Base-by-base conservation (phyloP, 1,140 invertebrate species). In the Elysia chlorotica region DNA sequence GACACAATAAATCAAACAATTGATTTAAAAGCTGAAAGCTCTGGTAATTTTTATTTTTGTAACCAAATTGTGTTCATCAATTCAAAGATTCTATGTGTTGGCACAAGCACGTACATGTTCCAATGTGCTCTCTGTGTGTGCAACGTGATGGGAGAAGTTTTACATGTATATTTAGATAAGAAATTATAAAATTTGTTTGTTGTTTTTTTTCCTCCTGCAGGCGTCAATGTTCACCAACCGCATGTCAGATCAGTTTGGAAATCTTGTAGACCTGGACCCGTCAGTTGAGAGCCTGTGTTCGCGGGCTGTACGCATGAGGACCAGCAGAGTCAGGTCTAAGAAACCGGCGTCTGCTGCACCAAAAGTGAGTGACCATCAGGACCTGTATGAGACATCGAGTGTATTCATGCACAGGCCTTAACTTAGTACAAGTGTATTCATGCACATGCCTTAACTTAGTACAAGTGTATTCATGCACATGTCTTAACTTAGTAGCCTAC, bases 271-370 rank as follows among this genome's bases (percentile, higher is more conserved):
- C 38, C 2, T 72, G n/a, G 31, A 72, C 30, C 19, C 69, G 59
- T 41, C 28, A 6, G n/a, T 72, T 30, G 65, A 62, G 41, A 48
- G 53, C 33, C 59, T 63, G 28, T 75, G 71, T 69, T 30, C 65
- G 31, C 41, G 65, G 35, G 57, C 66, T 61, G 48, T 41, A 41
- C 48, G 25, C 41, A 63, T 48, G 59, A 65, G 68, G 57, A 61
- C 33, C 14, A 54, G 36, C 66, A 54, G 63, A 53, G 59, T 38
- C 23, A 54, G 38, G 33, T 36, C 2, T 56, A 10, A 71, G 25
- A 53, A 66, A 61, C 54, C 36, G 38, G 37, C 28, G 38, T 56
- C 31, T 62, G 59, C 33, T 62, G 25, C 10, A 59, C 10, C 6
- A 10, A 59, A 59, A 10, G 17, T 59, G 6, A 59, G 17, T 28